phyloP scores from a whole-genome alignment of 2,113 vertebrate genomes.

The Empidonax alnorum region DNA sequence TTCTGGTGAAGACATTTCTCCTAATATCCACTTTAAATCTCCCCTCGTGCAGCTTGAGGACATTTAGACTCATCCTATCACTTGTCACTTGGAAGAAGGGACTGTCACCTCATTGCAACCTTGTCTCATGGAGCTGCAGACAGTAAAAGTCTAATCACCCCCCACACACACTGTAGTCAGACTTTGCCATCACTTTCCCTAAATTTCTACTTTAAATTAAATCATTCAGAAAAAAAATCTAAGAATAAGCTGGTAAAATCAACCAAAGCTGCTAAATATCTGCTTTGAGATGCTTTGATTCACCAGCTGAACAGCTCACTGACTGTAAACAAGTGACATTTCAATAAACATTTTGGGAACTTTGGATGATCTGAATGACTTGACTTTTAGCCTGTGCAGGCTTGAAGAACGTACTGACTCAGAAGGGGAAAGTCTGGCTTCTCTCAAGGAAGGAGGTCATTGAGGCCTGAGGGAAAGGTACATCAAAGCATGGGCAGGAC shows the following conservation, averaged over 20 bases:
- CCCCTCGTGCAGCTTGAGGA: background rate
- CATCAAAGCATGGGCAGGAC: background rate
- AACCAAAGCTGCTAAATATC: background rate
- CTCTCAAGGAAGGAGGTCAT: background rate
- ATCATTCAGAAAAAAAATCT: background rate
- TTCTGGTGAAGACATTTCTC: background rate
- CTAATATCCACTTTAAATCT: background rate
- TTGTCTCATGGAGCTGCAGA: rapidly evolving
- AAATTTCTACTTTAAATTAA: background rate
- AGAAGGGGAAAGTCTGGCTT: background rate
- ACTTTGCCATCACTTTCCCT: background rate
- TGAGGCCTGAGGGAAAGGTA: background rate
- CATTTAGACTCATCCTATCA: background rate
- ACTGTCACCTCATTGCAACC: background rate
- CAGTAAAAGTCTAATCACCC: rapidly evolving
- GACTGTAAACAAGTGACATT: background rate
- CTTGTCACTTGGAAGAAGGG: background rate
- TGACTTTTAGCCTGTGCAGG: background rate
- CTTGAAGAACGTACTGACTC: background rate
- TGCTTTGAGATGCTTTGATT: background rate
- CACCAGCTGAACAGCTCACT: background rate
- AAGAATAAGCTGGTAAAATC: background rate
- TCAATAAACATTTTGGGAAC: background rate
- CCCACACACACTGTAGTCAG: background rate
- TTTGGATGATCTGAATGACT: background rate